These are phyloP conservation scores for Eupeodes latifasciatus DNA, from an alignment of 2,888 invertebrate species.

Conservation along the genomic window DNA sequence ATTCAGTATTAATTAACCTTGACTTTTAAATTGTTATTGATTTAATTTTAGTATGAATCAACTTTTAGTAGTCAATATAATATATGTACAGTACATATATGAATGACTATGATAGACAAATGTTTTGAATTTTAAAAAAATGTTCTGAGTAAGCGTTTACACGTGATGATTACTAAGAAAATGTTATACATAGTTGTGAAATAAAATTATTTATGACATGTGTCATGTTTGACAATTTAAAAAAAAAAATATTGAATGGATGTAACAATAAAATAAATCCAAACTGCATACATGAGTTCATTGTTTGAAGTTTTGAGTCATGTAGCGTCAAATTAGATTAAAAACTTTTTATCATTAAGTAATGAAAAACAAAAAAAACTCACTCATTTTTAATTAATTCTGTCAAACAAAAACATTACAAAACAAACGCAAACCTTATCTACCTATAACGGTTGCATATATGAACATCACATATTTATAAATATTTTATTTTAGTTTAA, in stretches of 20 bases:
- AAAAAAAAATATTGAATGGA: no score
- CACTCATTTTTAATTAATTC: no score
- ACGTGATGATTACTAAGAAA: slow-evolving; percentile 12
- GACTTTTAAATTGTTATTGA: slow-evolving; percentile 9
- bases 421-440: no score
- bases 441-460: no score
- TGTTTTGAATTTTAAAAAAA: background rate
- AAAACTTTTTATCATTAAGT: background rate
- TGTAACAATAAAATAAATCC: background rate
- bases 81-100: no score
- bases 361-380: no score
- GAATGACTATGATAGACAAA: background rate
- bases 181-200: background rate
- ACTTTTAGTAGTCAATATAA: background rate
- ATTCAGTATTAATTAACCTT: slow-evolving; percentile 16
- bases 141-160: background rate
- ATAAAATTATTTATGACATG: background rate
- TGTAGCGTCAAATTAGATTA: background rate
- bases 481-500: no score
- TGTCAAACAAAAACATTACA: no score
- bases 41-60: slow-evolving; percentile 30
- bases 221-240: background rate
- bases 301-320: background rate
- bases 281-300: background rate
- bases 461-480: no score